Conservation (phyloP, 2,113 vertebrate genomes). For the Candoia aspera region DNA sequence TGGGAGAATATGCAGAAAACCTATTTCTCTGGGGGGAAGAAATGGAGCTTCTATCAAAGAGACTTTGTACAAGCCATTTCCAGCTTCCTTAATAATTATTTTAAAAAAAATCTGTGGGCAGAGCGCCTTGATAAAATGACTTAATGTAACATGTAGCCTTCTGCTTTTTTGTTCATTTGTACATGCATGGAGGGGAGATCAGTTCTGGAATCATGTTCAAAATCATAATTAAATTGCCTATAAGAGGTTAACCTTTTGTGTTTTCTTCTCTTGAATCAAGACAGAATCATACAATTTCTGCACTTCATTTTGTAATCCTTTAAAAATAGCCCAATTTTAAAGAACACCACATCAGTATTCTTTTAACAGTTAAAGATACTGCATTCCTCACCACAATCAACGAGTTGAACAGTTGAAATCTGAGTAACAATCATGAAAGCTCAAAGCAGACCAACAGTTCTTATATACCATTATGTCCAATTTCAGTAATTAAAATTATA, state of each 20-base stretch:
- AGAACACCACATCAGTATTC: fast-evolving
- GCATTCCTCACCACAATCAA: conserved; percentile 16
- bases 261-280: background rate
- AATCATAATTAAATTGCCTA: background rate
- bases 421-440: conserved; percentile 35
- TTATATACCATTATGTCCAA: background rate
- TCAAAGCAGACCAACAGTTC: background rate
- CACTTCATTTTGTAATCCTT: conserved; percentile 7
- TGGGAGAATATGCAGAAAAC: background rate
- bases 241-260: background rate
- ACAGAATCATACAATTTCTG: background rate
- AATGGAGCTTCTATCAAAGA: conserved; percentile 14
- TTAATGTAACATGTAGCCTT: conserved; percentile 21
- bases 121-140: conserved; percentile 4
- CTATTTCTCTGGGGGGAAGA: background rate
- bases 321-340: conserved; percentile 25
- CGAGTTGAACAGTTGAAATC: conserved; percentile 23
- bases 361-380: background rate
- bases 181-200: conserved; percentile 6
- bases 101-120: conserved; percentile 18
- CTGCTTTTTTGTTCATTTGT: conserved; percentile 4
- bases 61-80: conserved; percentile 4
- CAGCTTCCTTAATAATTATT: conserved; percentile 17
- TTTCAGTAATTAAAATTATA: conserved; percentile 32
- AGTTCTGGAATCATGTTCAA: conserved; percentile 25